Evolutionary conservation across 2,797 vertebrate genomes (phyloP).

Genomic region (Paguma larvata): DNA sequence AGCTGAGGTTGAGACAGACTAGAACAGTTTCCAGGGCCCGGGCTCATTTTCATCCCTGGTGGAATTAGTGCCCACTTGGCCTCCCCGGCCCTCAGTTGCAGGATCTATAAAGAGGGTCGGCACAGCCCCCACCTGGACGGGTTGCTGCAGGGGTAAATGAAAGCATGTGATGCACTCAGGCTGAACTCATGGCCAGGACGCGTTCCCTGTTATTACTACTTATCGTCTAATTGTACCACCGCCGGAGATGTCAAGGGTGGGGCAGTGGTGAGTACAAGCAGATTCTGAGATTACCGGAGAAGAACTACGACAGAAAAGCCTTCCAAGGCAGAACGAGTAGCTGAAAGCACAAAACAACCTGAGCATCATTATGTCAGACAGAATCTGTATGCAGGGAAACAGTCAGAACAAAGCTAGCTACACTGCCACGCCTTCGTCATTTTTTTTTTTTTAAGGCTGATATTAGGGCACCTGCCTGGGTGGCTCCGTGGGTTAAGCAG

Average conservation of each 20-base stretch:
- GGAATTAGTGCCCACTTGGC: too few relatives aligned
- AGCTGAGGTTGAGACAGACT: neutral
- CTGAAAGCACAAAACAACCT: neutral
- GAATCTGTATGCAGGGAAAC: neutral
- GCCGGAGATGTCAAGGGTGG: neutral
- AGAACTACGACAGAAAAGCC: neutral
- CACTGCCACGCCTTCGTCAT: too few relatives aligned
- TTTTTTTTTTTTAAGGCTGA: neutral
- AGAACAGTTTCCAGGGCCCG: neutral
- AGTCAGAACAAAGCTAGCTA: neutral
- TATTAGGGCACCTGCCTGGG: too few relatives aligned
- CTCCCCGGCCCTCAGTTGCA: neutral
- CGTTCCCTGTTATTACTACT: neutral
- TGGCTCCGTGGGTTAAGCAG: too few relatives aligned
- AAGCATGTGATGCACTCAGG: fast-evolving
- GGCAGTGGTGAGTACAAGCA: neutral
- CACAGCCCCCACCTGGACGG: neutral
- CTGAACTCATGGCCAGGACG: neutral
- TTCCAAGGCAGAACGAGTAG: neutral
- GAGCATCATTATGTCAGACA: neutral
- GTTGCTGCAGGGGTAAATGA: neutral
- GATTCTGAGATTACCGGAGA: neutral
- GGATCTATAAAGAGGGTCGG: neutral
- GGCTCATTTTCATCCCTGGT: neutral
- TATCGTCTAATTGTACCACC: neutral